Percentiles rank a stretch among this genome's conserved stretches.
Conservation (phyloP, 2,113 vertebrate genomes). For the Canis aureus region DNA sequence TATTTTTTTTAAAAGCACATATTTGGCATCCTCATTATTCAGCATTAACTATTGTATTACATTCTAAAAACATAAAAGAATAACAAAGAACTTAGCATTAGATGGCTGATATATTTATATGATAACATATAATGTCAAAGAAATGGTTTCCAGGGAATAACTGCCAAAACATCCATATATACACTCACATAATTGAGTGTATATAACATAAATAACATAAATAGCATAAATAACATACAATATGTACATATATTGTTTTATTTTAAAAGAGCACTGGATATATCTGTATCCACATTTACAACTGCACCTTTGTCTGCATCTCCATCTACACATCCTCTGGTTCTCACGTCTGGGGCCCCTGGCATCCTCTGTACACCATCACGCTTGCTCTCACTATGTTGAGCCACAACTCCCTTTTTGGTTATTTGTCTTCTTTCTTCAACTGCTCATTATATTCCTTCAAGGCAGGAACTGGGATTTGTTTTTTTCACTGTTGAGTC, state of each 20-base stretch:
- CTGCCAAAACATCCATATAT: background rate
- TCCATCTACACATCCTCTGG: fast-evolving
- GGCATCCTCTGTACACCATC: fast-evolving
- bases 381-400: background rate
- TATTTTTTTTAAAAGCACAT: background rate
- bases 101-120: background rate
- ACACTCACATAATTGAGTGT: background rate
- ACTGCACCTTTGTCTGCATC: background rate
- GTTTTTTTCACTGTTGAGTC: background rate
- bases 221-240: background rate
- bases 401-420: background rate
- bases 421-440: background rate
- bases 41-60: background rate
- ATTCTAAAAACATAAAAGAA: background rate
- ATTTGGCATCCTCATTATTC: background rate
- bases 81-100: background rate
- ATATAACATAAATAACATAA: background rate
- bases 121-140: background rate
- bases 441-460: background rate
- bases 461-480: background rate
- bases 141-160: background rate
- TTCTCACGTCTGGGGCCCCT: background rate
- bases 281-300: background rate
- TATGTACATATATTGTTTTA: background rate
- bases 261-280: background rate